A percentile compares a stretch with the other conserved stretches of the same genome.
These are phyloP conservation scores for Pogonomyrmex barbatus DNA, from an alignment of 1,140 invertebrate genomes.

Conservation along the genomic window DNA sequence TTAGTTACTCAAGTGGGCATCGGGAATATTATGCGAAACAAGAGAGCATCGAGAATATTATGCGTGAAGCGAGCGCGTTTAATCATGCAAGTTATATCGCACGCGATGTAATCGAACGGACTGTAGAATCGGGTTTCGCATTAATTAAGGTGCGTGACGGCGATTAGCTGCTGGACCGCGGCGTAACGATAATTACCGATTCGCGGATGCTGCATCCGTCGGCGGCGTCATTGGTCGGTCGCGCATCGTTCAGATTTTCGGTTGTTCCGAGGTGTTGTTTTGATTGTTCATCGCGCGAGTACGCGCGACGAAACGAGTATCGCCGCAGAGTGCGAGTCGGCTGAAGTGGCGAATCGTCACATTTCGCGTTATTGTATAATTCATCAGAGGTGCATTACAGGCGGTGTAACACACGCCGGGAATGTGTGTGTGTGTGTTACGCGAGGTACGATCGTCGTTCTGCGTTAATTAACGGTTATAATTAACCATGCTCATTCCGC, in stretches of 20 bases:
- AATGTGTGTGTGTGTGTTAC: background rate
- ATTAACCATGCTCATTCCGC: conserved; percentile 9
- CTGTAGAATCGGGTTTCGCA: conserved; percentile 11
- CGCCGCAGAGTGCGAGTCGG: background rate
- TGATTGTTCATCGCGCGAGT: background rate
- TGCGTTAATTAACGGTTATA: conserved; percentile 29
- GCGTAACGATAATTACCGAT: conserved; percentile 34
- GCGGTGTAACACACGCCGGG: background rate
- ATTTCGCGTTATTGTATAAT: conserved; percentile 13
- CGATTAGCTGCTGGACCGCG: conserved; percentile 15
- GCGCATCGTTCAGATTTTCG: background rate
- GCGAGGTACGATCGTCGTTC: background rate
- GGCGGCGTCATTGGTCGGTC: conserved; percentile 11
- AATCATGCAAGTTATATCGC: background rate
- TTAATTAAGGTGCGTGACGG: conserved; percentile 12
- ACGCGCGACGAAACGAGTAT: background rate
- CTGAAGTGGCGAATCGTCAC: background rate
- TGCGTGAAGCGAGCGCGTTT: background rate
- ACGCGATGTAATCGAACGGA: background rate
- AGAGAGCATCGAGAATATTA: background rate
- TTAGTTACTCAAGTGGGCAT: background rate
- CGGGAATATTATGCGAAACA: background rate
- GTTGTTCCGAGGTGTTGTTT: background rate
- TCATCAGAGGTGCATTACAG: background rate
- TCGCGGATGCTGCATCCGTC: background rate